Conservation (phyloP, 2,888 invertebrate genomes). For the Caenorhabditis wallacei region DNA sequence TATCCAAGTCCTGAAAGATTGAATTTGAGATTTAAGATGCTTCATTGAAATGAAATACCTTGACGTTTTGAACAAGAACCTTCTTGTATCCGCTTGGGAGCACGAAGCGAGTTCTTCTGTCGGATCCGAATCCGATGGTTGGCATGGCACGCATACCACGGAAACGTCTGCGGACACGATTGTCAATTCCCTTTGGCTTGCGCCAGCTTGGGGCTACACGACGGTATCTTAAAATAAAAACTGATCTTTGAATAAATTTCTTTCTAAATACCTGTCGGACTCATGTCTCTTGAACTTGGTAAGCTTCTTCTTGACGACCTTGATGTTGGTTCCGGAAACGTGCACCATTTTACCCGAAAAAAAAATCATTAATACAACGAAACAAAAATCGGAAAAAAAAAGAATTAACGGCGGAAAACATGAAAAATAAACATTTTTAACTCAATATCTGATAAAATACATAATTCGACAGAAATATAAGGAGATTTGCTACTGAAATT, state of each 20-base stretch:
- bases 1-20: constrained; percentile 91
- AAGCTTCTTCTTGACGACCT: constrained; percentile 96
- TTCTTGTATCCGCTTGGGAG: constrained; percentile 98
- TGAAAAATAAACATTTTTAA: too few species aligned
- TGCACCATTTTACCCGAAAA: constrained; percentile 81
- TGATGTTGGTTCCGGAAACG: constrained; percentile 88
- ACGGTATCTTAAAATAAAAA: constrained; percentile 75
- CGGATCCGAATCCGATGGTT: constrained; percentile 98
- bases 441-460: too few species aligned
- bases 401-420: too few species aligned
- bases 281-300: constrained; percentile 99
- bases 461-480: too few species aligned
- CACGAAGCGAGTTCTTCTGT: constrained; percentile 95
- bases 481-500: too few species aligned
- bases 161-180: constrained; percentile 98
- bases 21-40: background rate
- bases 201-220: constrained; percentile 89
- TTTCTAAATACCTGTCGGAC: constrained; percentile 91
- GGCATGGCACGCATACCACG: constrained; percentile 99
- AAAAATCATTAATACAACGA: background rate
- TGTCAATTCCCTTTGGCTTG: constrained; percentile 99
- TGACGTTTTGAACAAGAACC: constrained; percentile 92
- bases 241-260: background rate
- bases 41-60: constrained; percentile 85
- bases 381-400: background rate